These are phyloP conservation scores for Melanophora roralis DNA, from an alignment of 2,888 invertebrate genomes.

Conservation along the genomic window DNA sequence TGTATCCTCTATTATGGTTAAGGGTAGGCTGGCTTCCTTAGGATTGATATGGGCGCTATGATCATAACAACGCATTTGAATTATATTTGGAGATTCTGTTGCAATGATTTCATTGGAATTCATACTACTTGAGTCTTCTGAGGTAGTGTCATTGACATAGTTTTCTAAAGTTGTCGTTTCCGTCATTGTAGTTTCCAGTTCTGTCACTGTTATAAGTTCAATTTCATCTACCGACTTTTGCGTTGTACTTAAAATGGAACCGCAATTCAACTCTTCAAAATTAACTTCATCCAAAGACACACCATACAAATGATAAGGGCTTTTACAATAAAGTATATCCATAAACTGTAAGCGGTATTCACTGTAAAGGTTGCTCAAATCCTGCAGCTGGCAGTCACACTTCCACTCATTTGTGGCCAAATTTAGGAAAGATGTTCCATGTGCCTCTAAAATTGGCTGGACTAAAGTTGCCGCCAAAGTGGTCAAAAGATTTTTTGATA, in stretches of 20 bases:
- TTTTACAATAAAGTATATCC: constrained; percentile 68
- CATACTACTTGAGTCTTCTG: neutral
- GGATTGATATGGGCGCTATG: neutral
- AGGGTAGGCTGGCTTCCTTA: too few species aligned
- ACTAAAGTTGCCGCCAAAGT: constrained; percentile 63
- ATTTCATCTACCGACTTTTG: neutral
- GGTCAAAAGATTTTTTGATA: constrained; percentile 69
- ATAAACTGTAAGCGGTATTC: constrained; percentile 65
- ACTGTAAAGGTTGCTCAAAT: constrained; percentile 64
- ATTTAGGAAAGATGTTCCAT: constrained; percentile 60
- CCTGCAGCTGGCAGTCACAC: constrained; percentile 68
- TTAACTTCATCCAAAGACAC: constrained; percentile 64
- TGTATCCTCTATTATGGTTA: neutral
- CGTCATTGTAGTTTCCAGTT: neutral
- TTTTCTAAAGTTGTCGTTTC: constrained; percentile 8
- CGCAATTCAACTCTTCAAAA: constrained; percentile 49
- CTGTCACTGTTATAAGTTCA: neutral
- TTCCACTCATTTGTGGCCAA: constrained; percentile 69
- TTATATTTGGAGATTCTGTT: neutral
- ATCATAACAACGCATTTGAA: constrained; percentile 51
- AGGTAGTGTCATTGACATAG: neutral
- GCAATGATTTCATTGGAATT: neutral
- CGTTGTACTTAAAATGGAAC: neutral
- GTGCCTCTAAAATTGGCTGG: constrained; percentile 50
- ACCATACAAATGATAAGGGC: constrained; percentile 67